Percentiles rank a stretch among this genome's conserved stretches.
These are phyloP conservation scores for Cydia amplana DNA, from an alignment of 1,140 invertebrate genomes.

Conservation along the genomic window DNA sequence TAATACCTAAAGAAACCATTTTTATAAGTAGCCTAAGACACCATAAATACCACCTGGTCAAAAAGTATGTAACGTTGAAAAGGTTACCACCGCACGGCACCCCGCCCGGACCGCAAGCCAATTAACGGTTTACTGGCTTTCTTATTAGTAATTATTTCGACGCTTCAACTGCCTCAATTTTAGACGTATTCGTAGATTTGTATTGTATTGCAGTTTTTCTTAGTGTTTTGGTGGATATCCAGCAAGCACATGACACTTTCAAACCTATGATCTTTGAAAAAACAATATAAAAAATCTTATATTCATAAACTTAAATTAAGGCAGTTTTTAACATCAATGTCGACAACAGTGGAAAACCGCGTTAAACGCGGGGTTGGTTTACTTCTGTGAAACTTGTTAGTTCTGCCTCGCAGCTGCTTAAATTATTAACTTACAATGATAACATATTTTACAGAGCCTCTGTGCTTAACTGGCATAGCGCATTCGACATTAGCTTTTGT, in stretches of 20 bases:
- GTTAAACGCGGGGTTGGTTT: conserved; percentile 38
- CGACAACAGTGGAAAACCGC: conserved; percentile 38
- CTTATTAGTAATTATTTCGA: background rate
- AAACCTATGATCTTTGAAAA: no score
- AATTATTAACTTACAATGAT: conserved; percentile 45
- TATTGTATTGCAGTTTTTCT: background rate
- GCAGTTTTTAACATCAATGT: background rate
- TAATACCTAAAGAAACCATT: background rate
- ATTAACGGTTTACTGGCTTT: background rate
- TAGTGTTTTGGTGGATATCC: no score
- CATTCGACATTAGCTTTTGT: background rate
- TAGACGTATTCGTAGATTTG: background rate
- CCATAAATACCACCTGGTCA: background rate
- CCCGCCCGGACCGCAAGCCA: background rate
- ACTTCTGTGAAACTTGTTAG: conserved; percentile 51
- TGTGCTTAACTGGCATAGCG: background rate
- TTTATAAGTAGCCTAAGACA: background rate
- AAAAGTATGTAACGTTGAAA: background rate
- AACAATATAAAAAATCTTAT: no score
- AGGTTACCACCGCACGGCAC: background rate
- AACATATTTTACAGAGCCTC: conserved; percentile 33
- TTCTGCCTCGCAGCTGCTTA: conserved; percentile 45
- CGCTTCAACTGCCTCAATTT: background rate
- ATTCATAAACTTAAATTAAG: no score
- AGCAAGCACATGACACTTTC: no score